Conservation (phyloP, 2,113 vertebrate species). For the Cavia aperea region DNA sequence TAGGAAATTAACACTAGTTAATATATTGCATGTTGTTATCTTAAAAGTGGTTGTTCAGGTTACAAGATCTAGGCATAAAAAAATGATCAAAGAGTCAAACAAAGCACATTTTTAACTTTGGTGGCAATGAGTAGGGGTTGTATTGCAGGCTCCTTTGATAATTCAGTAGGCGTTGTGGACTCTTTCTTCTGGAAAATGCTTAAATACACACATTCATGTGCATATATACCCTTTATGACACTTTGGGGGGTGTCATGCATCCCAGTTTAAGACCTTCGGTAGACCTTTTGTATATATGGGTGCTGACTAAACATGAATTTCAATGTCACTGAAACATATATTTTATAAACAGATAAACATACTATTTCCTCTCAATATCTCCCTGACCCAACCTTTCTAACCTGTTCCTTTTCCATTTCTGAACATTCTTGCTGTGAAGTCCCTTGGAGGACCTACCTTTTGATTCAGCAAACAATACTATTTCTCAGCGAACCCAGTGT, state of each 20-base stretch:
- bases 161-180: neutral
- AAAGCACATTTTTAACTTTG: neutral
- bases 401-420: neutral
- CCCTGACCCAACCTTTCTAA: neutral
- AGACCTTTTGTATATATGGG: neutral
- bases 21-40: too few relatives aligned
- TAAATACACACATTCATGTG: neutral
- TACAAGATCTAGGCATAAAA: too few relatives aligned
- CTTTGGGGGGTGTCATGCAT: conserved; percentile 1
- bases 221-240: neutral
- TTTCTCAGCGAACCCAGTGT: neutral
- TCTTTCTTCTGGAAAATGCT: neutral
- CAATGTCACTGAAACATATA: neutral
- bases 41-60: too few relatives aligned
- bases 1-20: too few relatives aligned
- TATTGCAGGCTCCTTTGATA: conserved; percentile 24
- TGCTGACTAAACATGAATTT: neutral
- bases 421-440: neutral
- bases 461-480: neutral
- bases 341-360: neutral
- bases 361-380: neutral
- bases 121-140: neutral
- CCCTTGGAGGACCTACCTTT: neutral
- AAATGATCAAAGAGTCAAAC: too few relatives aligned
- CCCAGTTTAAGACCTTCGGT: neutral